Evolutionary conservation across 2,888 invertebrate genomes (phyloP), one percentile per base, ranked within the genome.

Genomic region (Iselma pallidipennis): DNA sequence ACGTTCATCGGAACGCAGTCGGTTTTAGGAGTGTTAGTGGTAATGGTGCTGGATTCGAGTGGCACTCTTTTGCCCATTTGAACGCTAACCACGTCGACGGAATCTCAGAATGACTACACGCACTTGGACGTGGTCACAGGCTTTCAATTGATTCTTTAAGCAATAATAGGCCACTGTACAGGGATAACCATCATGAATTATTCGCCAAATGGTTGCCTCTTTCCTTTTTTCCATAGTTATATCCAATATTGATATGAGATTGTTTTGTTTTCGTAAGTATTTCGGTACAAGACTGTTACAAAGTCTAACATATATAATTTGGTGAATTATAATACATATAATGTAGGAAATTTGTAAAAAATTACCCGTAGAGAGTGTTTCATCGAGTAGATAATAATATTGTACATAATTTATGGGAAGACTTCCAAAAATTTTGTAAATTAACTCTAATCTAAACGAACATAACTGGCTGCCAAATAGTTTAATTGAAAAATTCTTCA

Each of bases 91-190:
- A 64, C 64, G 64, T 64, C 50, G 49, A 12, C 33, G 26, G 57
- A 64, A 60, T 64, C 64, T 64, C 60, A 57, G 55, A 55, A 55
- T 55, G 45, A 54, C 66, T 61, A 68, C 65, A 66, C 66, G 61
- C 68, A 64, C 60, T 65, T 59, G 62, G 68, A 68, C 66, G 68
- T 67, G 68, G 66, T 64, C 68, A 63, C 61, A 62, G 59, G 31
- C 50, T 56, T 53, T 62, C 66, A 66, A 67, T 67, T 68, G 68
- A 66, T 66, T 66, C 63, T 65, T 65, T 61, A 37, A 48, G 65
- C 60, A 65, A 64, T 66, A 66, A 66, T 64, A 64, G 66, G 59
- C 14, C 54, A 52, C 55, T 52, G 59, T 37, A 25, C 16, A 51
- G 63, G 64, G 61, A 61, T 61, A 45, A 31, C 53, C 50, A 57